phyloP scores from a whole-genome alignment of 2,113 vertebrate genomes.

The Caranx ignobilis region DNA sequence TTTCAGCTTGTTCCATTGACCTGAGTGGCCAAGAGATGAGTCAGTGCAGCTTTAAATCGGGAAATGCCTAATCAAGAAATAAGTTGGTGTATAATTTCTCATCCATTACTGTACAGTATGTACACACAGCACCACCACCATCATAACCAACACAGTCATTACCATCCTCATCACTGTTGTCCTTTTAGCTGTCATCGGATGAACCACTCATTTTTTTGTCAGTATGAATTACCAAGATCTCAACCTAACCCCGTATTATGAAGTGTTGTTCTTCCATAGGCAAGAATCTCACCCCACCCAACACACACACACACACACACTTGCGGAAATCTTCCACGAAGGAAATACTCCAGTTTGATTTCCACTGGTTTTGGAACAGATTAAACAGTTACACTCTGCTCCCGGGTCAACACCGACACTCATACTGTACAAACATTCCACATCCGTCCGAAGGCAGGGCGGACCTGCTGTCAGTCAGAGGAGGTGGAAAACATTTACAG shows the following conservation, averaged over 20 bases:
- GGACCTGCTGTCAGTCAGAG: conserved; percentile 66
- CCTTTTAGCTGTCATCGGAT: conserved; percentile 37
- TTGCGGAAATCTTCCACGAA: neutral
- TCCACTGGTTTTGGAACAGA: conserved; percentile 54
- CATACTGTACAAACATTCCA: conserved; percentile 67
- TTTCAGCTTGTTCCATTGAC: conserved; percentile 6
- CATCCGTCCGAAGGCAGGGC: conserved; percentile 60
- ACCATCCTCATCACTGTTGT: conserved; percentile 34
- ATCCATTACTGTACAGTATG: neutral
- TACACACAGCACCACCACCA: conserved; percentile 2
- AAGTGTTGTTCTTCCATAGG: conserved; percentile 51
- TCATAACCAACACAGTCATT: conserved; percentile 13
- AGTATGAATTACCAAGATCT: conserved; percentile 25
- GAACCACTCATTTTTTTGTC: conserved; percentile 19
- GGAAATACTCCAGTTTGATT: conserved; percentile 54
- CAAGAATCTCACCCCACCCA: conserved; percentile 20
- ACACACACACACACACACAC: neutral
- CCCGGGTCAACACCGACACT: conserved; percentile 42
- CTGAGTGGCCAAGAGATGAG: neutral
- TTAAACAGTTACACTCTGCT: conserved; percentile 46
- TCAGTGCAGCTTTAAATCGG: conserved; percentile 9
- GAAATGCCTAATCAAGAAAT: conserved; percentile 2
- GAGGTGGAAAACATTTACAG: conserved; percentile 63
- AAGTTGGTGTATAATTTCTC: neutral
- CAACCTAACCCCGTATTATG: conserved; percentile 35